A percentile compares a stretch with the other conserved stretches of the same genome.
Conservation (phyloP, 2,888 invertebrate species). For the Hybos culiciformis region DNA sequence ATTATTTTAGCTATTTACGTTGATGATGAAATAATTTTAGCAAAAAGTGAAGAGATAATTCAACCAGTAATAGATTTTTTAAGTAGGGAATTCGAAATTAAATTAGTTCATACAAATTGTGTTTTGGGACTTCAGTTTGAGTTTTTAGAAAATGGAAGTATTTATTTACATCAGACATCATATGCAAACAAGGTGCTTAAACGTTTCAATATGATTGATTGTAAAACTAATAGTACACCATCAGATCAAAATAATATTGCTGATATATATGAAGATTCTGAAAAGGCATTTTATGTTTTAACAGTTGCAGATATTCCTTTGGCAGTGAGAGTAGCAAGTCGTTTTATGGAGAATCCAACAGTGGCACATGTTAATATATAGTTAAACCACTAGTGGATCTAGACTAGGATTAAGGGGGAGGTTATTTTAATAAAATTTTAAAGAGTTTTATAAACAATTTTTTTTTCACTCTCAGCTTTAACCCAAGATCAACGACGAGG, state of each 20-base stretch:
- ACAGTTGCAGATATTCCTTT: slow-evolving; percentile 6
- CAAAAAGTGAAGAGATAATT: background rate
- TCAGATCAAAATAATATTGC: background rate
- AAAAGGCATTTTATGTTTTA: background rate
- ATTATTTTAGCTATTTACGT: background rate
- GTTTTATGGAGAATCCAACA: slow-evolving; percentile 7
- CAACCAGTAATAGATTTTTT: background rate
- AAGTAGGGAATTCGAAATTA: background rate
- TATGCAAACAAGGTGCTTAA: background rate
- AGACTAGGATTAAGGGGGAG: too few relatives aligned
- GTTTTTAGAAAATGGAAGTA: background rate
- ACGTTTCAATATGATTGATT: background rate
- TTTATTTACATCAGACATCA: background rate
- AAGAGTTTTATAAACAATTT: too few relatives aligned
- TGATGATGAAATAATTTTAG: background rate
- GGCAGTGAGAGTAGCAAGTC: background rate
- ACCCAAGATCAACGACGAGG: too few relatives aligned
- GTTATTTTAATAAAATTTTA: too few relatives aligned
- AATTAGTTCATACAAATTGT: background rate
- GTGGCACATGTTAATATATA: slow-evolving; percentile 2
- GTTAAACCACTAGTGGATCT: too few relatives aligned
- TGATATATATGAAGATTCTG: background rate
- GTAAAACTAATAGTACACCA: background rate
- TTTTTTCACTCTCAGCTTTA: too few relatives aligned
- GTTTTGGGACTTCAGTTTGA: background rate